A percentile compares a stretch with the other conserved stretches of the same genome.
phyloP scores from a whole-genome alignment of 2,888 invertebrate species.

The Hyles lineata region DNA sequence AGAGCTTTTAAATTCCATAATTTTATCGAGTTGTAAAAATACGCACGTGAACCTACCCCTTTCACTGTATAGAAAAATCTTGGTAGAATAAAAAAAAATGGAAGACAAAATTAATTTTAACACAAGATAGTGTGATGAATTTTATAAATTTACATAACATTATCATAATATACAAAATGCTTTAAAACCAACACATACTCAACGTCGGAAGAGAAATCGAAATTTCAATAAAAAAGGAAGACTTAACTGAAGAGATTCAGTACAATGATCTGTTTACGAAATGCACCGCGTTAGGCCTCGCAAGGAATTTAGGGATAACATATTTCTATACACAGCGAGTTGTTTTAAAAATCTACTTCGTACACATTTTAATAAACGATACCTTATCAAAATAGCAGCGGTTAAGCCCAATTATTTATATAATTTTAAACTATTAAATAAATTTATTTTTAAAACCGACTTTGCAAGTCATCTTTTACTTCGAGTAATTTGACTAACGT shows the following conservation, averaged over 20 bases:
- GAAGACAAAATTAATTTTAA: slow-evolving; percentile 42
- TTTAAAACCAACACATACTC: slow-evolving; percentile 18
- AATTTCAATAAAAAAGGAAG: slow-evolving; percentile 23
- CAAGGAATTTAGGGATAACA: neutral
- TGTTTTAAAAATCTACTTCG: neutral
- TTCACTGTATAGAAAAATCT: neutral
- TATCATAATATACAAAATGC: slow-evolving; percentile 25
- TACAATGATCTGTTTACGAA: slow-evolving; percentile 33
- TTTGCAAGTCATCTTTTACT: neutral
- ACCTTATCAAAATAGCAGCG: slow-evolving; percentile 32
- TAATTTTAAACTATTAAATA: too few species aligned
- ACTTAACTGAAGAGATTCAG: slow-evolving; percentile 34
- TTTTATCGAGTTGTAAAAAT: neutral
- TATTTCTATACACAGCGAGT: neutral
- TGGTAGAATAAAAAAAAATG: slow-evolving; percentile 41
- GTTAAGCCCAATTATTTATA: neutral
- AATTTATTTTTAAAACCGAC: neutral
- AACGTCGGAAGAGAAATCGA: neutral
- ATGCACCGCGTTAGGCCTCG: slow-evolving; percentile 18
- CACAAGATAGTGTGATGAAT: slow-evolving; percentile 23
- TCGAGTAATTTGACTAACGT: slow-evolving; percentile 9
- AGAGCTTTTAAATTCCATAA: slow-evolving; percentile 5
- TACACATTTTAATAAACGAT: slow-evolving; percentile 28
- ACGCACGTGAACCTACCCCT: neutral
- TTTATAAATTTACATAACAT: slow-evolving; percentile 16